Conservation (phyloP, 2,797 vertebrate species). For the Mus minutoides region DNA sequence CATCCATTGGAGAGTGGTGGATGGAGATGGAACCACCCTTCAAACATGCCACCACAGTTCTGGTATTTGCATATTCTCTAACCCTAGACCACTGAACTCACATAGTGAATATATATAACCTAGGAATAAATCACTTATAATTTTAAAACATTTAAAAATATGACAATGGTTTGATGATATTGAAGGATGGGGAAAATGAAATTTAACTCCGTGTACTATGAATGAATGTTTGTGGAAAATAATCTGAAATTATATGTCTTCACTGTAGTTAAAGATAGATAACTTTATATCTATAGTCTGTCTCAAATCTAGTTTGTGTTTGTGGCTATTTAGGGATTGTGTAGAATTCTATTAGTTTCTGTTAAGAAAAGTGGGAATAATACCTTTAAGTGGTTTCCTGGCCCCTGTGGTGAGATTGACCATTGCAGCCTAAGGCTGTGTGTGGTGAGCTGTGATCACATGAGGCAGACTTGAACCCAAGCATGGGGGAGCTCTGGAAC, state of each 20-base stretch:
- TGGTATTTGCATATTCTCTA: constrained; percentile 3
- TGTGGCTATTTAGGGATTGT: constrained; percentile 28
- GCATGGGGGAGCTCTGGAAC: neutral
- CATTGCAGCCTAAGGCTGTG: neutral
- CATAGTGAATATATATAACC: neutral
- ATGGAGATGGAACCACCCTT: neutral
- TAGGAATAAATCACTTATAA: constrained; percentile 1
- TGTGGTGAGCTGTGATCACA: neutral
- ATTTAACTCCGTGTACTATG: neutral
- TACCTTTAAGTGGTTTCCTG: constrained; percentile 53
- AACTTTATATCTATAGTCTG: neutral
- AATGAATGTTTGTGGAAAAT: neutral
- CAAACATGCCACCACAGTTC: neutral
- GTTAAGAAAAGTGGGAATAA: constrained; percentile 19
- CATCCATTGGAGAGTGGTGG: neutral
- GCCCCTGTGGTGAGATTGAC: too few relatives aligned
- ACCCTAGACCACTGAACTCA: neutral
- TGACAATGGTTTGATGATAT: constrained; percentile 40
- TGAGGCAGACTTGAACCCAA: neutral
- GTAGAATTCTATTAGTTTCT: constrained; percentile 44
- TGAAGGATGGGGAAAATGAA: constrained; percentile 53
- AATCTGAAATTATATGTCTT: constrained; percentile 50
- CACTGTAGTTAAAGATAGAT: constrained; percentile 4
- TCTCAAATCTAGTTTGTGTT: constrained; percentile 49
- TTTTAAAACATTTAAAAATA: neutral